Evolutionary conservation across 2,113 vertebrate genomes (phyloP).

Genomic region (Hydrolagus affinis): DNA sequence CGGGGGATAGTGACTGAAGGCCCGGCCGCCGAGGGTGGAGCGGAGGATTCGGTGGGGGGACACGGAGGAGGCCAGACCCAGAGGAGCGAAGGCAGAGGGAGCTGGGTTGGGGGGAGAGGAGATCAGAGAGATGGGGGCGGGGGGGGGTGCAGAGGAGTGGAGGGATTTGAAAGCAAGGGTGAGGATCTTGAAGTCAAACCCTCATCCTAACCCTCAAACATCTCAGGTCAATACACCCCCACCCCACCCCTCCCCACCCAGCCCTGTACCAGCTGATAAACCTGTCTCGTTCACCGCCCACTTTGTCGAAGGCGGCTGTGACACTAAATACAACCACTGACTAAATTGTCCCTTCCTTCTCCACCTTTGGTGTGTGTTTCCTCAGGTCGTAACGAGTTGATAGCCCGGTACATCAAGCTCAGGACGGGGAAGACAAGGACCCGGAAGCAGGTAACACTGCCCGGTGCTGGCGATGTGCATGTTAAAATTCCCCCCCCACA

Average conservation of each 20-base stretch:
- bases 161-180: too few relatives aligned
- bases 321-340: too few relatives aligned
- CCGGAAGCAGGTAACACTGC: conserved; percentile 88
- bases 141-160: too few relatives aligned
- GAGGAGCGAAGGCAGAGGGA: too few relatives aligned
- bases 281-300: background rate
- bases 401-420: conserved; percentile 98
- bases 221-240: conserved; percentile 46
- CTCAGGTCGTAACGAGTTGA: conserved; percentile 94
- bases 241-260: background rate
- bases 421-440: conserved; percentile 97
- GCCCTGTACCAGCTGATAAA: conserved; percentile 38
- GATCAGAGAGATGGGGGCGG: too few relatives aligned
- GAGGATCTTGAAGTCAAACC: too few relatives aligned
- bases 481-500: too few relatives aligned
- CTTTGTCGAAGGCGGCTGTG: background rate
- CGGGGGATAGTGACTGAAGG: too few relatives aligned
- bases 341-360: conserved; percentile 30
- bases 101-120: too few relatives aligned
- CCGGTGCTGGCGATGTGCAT: conserved; percentile 20
- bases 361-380: background rate
- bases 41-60: too few relatives aligned
- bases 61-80: too few relatives aligned
- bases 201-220: conserved; percentile 54
- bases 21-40: too few relatives aligned